Percentiles rank a stretch among this genome's conserved stretches.
Conservation (phyloP, 92 coral and sea anemone genomes). For the Zoanthus solanderi region DNA sequence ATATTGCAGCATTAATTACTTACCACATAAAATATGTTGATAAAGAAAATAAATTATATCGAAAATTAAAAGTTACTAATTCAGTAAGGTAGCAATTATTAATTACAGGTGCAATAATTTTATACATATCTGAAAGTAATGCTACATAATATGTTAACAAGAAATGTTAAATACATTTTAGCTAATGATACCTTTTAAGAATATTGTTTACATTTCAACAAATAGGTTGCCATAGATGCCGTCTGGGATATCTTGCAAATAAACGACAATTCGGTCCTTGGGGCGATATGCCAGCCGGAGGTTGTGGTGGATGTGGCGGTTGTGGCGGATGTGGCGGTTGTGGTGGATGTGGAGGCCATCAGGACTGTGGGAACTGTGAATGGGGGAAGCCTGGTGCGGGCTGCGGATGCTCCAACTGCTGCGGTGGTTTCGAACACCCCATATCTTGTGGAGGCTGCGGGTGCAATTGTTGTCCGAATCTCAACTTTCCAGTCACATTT, state of each 20-base stretch:
- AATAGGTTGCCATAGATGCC: slow-evolving; percentile 58
- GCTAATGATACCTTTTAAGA: neutral
- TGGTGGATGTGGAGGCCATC: slow-evolving; percentile 53
- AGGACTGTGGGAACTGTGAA: slow-evolving; percentile 11
- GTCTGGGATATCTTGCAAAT: slow-evolving; percentile 58
- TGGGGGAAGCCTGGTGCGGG: slow-evolving; percentile 52
- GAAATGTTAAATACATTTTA: neutral
- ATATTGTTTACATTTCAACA: neutral
- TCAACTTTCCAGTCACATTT: slow-evolving; percentile 72
- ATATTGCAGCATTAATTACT: too few species aligned
- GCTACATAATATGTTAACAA: neutral
- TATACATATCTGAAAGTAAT: neutral
- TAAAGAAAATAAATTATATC: too few species aligned
- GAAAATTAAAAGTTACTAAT: too few species aligned
- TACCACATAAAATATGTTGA: too few species aligned
- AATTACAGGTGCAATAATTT: too few species aligned
- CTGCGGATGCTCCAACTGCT: slow-evolving; percentile 62
- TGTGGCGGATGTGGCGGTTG: slow-evolving; percentile 64
- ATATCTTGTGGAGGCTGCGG: slow-evolving; percentile 61
- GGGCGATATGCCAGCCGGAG: slow-evolving; percentile 78
- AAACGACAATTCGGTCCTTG: slow-evolving; percentile 75
- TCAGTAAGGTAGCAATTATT: too few species aligned
- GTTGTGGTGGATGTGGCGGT: slow-evolving; percentile 54
- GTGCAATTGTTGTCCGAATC: slow-evolving; percentile 66
- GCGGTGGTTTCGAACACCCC: slow-evolving; percentile 75